Evolutionary conservation across 1,140 invertebrate genomes (phyloP).

Genomic region (Oryctes rhinoceros): DNA sequence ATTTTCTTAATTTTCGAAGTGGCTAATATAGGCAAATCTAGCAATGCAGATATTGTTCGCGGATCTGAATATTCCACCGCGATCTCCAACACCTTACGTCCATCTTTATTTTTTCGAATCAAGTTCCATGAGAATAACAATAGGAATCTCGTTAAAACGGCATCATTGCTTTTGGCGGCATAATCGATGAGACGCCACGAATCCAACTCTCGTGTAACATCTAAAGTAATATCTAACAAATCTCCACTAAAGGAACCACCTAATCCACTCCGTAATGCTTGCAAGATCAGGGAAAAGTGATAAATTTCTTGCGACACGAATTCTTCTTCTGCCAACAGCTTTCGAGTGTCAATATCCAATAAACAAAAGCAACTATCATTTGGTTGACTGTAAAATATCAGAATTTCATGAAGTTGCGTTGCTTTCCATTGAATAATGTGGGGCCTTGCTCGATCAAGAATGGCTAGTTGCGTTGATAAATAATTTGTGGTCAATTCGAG

Average conservation of each 20-base stretch:
- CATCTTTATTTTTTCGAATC: not conserved
- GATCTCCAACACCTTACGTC: not conserved
- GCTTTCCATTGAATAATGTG: not conserved
- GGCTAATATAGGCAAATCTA: not conserved
- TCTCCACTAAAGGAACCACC: not conserved
- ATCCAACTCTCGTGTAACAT: not conserved
- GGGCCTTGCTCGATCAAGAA: not conserved
- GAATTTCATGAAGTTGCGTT: not conserved
- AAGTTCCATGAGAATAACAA: slow-evolving; percentile 1
- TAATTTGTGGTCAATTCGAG: not conserved
- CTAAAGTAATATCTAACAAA: not conserved
- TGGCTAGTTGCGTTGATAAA: not conserved
- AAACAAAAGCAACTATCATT: not conserved
- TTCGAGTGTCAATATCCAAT: not conserved
- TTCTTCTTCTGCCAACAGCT: not conserved
- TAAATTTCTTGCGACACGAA: not conserved
- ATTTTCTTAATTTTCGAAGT: not conserved
- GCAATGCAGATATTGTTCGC: not conserved
- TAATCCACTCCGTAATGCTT: not conserved
- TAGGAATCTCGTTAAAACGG: not conserved
- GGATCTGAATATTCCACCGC: not conserved
- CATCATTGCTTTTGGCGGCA: not conserved
- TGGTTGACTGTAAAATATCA: not conserved
- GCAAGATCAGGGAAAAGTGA: not conserved
- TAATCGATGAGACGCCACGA: not conserved